A percentile compares a stretch with the other conserved stretches of the same genome.
Evolutionary conservation across 2,888 invertebrate species (phyloP).

Genomic region (Patella pellucida): DNA sequence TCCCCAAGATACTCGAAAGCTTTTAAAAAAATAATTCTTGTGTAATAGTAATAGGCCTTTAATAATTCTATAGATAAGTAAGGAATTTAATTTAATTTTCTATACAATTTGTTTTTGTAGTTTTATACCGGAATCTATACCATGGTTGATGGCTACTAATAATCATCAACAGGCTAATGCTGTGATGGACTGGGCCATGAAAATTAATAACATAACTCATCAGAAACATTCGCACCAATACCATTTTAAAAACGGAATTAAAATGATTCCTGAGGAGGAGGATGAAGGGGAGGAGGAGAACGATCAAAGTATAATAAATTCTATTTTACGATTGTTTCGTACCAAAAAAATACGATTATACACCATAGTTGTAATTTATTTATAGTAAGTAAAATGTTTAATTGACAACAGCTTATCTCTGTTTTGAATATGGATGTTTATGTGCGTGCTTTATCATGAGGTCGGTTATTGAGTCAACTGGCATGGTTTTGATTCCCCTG

Average conservation of each 20-base stretch:
- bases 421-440: too few relatives aligned
- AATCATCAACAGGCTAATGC: constrained; percentile 37
- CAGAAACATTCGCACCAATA: neutral
- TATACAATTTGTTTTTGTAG: constrained; percentile 33
- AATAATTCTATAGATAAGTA: too few relatives aligned
- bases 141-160: constrained; percentile 56
- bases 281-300: neutral
- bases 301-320: constrained; percentile 21
- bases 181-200: constrained; percentile 43
- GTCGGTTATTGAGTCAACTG: too few relatives aligned
- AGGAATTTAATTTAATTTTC: too few relatives aligned
- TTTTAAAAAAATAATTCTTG: too few relatives aligned
- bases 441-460: too few relatives aligned
- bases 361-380: constrained; percentile 55
- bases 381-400: constrained; percentile 48
- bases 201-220: constrained; percentile 37
- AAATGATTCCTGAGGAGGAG: constrained; percentile 3
- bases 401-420: neutral
- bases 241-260: neutral
- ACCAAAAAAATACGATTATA: constrained; percentile 52
- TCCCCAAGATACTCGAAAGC: too few relatives aligned
- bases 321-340: constrained; percentile 47
- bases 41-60: too few relatives aligned
- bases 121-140: constrained; percentile 58
- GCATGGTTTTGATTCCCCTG: too few relatives aligned